phyloP scores from a whole-genome alignment of 2,797 vertebrate species.

The Phaenicophaeus curvirostris region DNA sequence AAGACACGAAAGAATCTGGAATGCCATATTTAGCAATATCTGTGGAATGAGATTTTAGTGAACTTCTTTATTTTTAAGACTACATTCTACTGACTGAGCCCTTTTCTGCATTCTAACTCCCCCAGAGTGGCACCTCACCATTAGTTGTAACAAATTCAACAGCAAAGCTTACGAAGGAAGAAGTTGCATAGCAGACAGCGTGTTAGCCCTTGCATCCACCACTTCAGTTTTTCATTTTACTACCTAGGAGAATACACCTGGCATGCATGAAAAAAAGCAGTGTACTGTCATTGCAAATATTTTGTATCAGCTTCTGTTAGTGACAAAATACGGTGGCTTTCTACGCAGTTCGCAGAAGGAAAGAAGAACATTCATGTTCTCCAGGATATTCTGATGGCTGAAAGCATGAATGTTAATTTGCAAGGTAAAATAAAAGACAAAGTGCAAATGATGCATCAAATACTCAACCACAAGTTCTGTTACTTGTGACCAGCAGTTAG shows the following conservation, averaged over 20 bases:
- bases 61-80: background rate
- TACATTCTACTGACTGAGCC: background rate
- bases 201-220: background rate
- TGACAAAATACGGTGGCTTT: background rate
- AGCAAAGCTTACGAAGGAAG: background rate
- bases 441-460: background rate
- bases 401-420: background rate
- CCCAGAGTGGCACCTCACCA: background rate
- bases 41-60: background rate
- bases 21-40: background rate
- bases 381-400: background rate
- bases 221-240: background rate
- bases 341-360: background rate
- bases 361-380: background rate
- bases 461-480: background rate
- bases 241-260: background rate
- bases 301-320: background rate
- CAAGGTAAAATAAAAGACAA: background rate
- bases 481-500: background rate
- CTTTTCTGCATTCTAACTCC: background rate
- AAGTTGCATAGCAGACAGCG: background rate
- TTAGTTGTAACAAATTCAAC: background rate
- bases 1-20: background rate
- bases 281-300: background rate
- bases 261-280: background rate